Conservation (phyloP, 1,140 invertebrate genomes). For the Cryptotermes secundus region DNA sequence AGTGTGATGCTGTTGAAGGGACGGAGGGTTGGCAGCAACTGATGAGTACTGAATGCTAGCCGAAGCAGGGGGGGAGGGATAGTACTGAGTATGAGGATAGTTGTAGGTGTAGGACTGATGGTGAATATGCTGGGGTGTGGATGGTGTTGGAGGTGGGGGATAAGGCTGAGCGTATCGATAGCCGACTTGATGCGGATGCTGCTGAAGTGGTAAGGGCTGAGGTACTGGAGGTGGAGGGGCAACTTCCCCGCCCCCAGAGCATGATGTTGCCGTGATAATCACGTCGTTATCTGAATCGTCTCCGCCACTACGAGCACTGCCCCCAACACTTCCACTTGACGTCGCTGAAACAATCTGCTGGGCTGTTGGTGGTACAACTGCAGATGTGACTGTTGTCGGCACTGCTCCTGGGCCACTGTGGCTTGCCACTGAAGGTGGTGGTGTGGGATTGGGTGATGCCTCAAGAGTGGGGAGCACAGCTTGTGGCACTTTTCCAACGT, state of each 20-base stretch:
- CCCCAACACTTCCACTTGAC: not conserved
- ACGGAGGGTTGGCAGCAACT: conserved; percentile 39
- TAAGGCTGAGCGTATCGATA: conserved; percentile 45
- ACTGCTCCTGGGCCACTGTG: conserved; percentile 38
- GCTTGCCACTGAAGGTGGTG: conserved; percentile 48
- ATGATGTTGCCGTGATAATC: conserved; percentile 38
- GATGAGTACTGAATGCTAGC: conserved; percentile 37
- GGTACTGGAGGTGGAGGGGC: conserved; percentile 19
- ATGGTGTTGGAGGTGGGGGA: conserved; percentile 49
- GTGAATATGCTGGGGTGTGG: conserved; percentile 42
- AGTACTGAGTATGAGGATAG: conserved; percentile 39
- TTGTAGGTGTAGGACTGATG: conserved; percentile 30
- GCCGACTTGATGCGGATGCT: conserved; percentile 38
- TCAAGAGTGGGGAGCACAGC: conserved; percentile 45
- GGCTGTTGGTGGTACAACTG: not conserved
- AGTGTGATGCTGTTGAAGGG: conserved; percentile 50
- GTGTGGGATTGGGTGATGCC: conserved; percentile 47
- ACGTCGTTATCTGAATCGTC: conserved; percentile 51
- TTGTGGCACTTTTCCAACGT: conserved; percentile 39
- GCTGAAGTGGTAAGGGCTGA: conserved; percentile 36
- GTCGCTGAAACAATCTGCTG: conserved; percentile 22
- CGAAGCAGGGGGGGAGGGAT: conserved; percentile 40
- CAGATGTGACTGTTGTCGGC: conserved; percentile 25
- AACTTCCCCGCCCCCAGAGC: conserved; percentile 4
- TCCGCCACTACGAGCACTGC: not conserved